A percentile compares a stretch with the other conserved stretches of the same genome.
phyloP scores from a whole-genome alignment of 2,888 invertebrate genomes.

The Cremastobaeus sp. region DNA sequence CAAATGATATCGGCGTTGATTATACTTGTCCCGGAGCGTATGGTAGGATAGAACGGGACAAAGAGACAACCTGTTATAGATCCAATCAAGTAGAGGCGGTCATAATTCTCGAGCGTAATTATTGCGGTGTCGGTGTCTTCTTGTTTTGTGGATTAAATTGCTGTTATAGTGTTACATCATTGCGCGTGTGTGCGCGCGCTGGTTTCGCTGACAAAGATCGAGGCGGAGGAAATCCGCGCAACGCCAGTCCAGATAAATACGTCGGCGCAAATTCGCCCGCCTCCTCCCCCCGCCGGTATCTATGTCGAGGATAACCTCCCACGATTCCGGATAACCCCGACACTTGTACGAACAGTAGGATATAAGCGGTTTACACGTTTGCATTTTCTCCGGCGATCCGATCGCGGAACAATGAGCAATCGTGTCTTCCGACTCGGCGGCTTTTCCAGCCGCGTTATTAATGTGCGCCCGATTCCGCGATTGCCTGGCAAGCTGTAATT shows the following conservation, averaged over 20 bases:
- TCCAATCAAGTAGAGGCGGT: conserved; percentile 75
- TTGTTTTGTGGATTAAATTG: conserved; percentile 77
- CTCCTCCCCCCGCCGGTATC: conserved; percentile 6
- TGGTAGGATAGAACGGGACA: conserved; percentile 16
- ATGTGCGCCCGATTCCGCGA: conserved; percentile 4
- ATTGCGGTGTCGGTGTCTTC: conserved; percentile 73
- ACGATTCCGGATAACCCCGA: conserved; percentile 43
- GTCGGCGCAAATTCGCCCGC: conserved; percentile 27
- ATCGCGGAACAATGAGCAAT: conserved; percentile 28
- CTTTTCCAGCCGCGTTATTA: conserved; percentile 12
- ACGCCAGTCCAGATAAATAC: conserved; percentile 21
- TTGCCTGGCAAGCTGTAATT: neutral
- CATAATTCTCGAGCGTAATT: conserved; percentile 77
- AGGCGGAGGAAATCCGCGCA: conserved; percentile 22
- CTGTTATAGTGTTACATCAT: conserved; percentile 72
- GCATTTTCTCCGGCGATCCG: conserved; percentile 8
- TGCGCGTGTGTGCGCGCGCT: conserved; percentile 25
- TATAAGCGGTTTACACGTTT: conserved; percentile 37
- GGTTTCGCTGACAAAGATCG: conserved; percentile 27
- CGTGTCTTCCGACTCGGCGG: too few species aligned
- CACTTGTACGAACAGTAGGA: conserved; percentile 40
- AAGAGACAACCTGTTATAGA: conserved; percentile 67
- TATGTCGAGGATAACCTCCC: conserved; percentile 50
- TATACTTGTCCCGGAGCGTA: neutral
- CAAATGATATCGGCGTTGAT: neutral